Base-by-base conservation (phyloP, 2,888 invertebrate genomes). In the Lampropteryx suffumata region DNA sequence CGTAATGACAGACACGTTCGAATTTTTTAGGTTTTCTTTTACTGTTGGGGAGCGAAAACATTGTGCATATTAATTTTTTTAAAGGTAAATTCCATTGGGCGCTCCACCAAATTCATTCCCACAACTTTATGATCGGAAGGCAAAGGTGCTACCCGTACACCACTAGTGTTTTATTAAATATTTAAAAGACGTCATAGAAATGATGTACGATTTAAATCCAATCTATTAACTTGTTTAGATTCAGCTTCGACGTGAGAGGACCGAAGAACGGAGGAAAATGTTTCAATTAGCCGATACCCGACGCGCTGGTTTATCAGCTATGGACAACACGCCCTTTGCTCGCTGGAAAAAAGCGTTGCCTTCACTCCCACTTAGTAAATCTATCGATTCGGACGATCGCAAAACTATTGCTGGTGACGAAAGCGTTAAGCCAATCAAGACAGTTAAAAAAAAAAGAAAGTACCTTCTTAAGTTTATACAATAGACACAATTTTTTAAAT, bases 261-360 rank as follows among this genome's bases (percentile, higher is more conserved):
- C 97, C 0, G 98, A 98, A 83, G 98, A 98, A 75, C 92, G 98
- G 50, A 92, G 96, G 61, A 98, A 98, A 90, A 95, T 98, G 92
- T 97, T 97, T 69, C 96, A 96, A 84, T 90, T 97, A 66, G 97
- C 95, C 0, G 97, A 95, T 63, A 93, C 92, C 59, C 77, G 93
- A 71, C 68, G 92, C 47, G 85, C 82, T 68, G 82, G 90, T 55
- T 89, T 93, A 49, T 81, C 93, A 42, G 92, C 93, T 67, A 76
- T 92, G 75, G 92, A 93, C 62, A 91, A 92, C 71, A 84, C 92
- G 0, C 92, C 94, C 0, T 93, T 93, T 65, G 84, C 91, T 0
- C 92, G 93, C 66, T 95, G 95, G 95, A 94, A 93, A 65, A 94
- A 93, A 69, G 91, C 95, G 9, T 66, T 95, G 10, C 93, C 93